Base-by-base conservation (phyloP, 2,888 invertebrate species). In the Drosophila macrothrix region DNA sequence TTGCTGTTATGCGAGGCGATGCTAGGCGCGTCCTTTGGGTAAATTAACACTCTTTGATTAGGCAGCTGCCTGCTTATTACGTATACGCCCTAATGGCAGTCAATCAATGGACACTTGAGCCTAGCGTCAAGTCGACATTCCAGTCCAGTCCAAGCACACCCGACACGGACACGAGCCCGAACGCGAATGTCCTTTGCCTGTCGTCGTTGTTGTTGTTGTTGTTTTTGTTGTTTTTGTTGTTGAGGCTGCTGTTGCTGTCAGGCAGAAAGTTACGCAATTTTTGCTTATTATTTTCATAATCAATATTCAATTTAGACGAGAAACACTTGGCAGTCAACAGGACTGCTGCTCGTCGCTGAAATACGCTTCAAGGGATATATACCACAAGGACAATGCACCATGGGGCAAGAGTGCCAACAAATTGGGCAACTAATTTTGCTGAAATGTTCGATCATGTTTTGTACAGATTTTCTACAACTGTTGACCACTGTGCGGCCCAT, bases 201-300 rank as follows among this genome's bases (percentile, higher is more conserved):
- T 41, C 14, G 58, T 9, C 31, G 49, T 41, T 63, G 70, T 64
- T 54, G 56, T 29, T 39, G 29, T 28, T 62, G 41, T 29, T 19
- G 35, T 37, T 56, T 7, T n/a, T 19, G 35, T 37, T 56, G 66
- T 19, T 70, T 68, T 29, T 67, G 69, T 31, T 33, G 58, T 14
- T 46, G 33, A 33, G 56, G 46, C 39, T 80, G 67, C 25, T 70
- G 76, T 39, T 73, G 79, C 78, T 90, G 88, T 83, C 88, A 83
- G 84, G 90, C 84, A 74, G 67, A 82, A 84, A 85, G 86, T 90
- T 85, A 85, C 88, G 86, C 85, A 90, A 90, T 90, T 85, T 88
- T 88, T 89, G 90, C 90, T 90, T 90, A 88, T 90, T 90, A 90
- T 90, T 89, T 90, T 90, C 90, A 90, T 90, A 88, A 88, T 90